Conservation (phyloP, 2,888 invertebrate species). For the Dicyrtoma fusca region DNA sequence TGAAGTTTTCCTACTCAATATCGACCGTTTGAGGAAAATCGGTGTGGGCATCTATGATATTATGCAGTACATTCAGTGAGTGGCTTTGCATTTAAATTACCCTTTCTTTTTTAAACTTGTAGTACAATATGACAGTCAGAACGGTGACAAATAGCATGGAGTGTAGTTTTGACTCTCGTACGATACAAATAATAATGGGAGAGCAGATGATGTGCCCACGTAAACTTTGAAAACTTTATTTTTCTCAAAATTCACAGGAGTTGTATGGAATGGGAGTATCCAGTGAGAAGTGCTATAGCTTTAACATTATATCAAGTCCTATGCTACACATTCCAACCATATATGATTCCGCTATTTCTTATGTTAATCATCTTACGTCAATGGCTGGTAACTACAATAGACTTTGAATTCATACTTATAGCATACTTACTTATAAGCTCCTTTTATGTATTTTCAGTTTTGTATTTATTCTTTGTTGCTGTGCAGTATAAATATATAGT, state of each 20-base stretch:
- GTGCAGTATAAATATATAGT: too few species aligned
- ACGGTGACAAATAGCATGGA: neutral
- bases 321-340: constrained; percentile 93
- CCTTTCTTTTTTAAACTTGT: neutral
- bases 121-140: neutral
- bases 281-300: constrained; percentile 78
- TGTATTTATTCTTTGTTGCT: too few species aligned
- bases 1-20: constrained; percentile 90
- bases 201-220: too few species aligned
- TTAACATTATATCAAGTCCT: constrained; percentile 82
- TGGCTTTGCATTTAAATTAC: neutral
- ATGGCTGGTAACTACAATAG: constrained; percentile 65
- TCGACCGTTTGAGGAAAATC: constrained; percentile 86
- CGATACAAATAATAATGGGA: too few species aligned
- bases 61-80: constrained; percentile 86
- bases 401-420: too few species aligned
- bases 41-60: constrained; percentile 86
- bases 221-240: neutral
- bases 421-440: too few species aligned
- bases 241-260: constrained; percentile 66
- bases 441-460: too few species aligned
- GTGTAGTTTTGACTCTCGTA: neutral
- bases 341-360: constrained; percentile 85
- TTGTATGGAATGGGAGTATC: constrained; percentile 97
- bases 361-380: constrained; percentile 79